These are phyloP conservation scores for Formica selysi DNA, from an alignment of 1,140 invertebrate genomes.

Conservation along the genomic window DNA sequence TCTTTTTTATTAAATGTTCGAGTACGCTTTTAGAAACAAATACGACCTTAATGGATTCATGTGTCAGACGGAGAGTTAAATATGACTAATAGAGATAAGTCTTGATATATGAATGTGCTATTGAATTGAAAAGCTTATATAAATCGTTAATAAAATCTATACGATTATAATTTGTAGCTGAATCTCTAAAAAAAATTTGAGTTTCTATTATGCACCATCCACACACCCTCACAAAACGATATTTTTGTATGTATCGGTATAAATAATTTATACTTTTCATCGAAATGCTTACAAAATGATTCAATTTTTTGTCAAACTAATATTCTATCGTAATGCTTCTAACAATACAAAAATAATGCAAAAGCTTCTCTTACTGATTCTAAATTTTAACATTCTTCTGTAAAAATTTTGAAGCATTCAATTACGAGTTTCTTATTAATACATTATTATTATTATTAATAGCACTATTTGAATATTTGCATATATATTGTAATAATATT, in stretches of 20 bases:
- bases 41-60: background rate
- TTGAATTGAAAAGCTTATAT: background rate
- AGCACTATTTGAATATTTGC: background rate
- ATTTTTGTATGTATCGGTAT: constrained; percentile 13
- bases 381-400: background rate
- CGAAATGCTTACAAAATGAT: background rate
- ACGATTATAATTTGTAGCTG: background rate
- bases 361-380: background rate
- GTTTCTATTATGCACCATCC: constrained; percentile 7
- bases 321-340: constrained; percentile 6
- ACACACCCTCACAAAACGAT: constrained; percentile 27
- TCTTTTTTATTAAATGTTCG: constrained; percentile 1
- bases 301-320: constrained; percentile 10
- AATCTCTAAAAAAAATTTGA: background rate
- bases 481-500: constrained; percentile 4
- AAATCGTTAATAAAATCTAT: constrained; percentile 6
- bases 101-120: background rate
- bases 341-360: background rate
- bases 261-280: background rate
- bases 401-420: constrained; percentile 2
- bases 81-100: background rate
- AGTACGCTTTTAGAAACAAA: background rate
- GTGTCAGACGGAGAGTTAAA: background rate
- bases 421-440: background rate
- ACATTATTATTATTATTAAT: constrained; percentile 2